phyloP scores from a whole-genome alignment of 2,797 vertebrate genomes.

The Amphiprion clarkii region DNA sequence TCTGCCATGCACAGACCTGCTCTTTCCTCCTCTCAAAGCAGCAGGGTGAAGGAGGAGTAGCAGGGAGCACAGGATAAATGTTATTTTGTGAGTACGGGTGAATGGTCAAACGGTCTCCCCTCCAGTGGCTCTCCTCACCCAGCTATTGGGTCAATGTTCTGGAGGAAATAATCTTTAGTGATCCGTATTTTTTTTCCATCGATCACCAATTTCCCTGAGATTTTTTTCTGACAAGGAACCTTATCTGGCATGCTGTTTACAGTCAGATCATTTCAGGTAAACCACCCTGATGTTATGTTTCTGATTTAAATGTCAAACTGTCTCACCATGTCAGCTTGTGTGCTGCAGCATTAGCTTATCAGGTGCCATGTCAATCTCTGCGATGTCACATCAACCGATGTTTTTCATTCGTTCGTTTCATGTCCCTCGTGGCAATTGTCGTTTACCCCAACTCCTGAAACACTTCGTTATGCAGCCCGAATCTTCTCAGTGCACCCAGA shows the following conservation, averaged over 20 bases:
- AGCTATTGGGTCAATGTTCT: slow-evolving; percentile 6
- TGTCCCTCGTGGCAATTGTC: slow-evolving; percentile 30
- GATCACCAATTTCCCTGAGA: slow-evolving; percentile 2
- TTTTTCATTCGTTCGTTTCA: slow-evolving; percentile 20
- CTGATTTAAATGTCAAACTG: slow-evolving; percentile 55
- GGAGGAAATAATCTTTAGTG: background rate
- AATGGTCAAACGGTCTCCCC: background rate
- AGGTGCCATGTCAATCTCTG: slow-evolving; percentile 43
- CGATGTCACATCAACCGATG: slow-evolving; percentile 42
- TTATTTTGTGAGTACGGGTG: background rate
- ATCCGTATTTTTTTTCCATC: background rate
- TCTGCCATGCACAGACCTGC: slow-evolving; percentile 7
- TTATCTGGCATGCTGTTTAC: slow-evolving; percentile 13
- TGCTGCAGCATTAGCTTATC: slow-evolving; percentile 30
- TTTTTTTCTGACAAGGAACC: slow-evolving; percentile 31
- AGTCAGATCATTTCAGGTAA: slow-evolving; percentile 49
- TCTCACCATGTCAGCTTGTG: slow-evolving; percentile 39
- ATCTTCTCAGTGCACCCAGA: slow-evolving; percentile 12
- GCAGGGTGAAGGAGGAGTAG: background rate
- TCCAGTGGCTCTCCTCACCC: background rate
- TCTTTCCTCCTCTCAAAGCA: slow-evolving; percentile 9
- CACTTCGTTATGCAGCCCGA: slow-evolving; percentile 1
- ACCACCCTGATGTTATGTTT: slow-evolving; percentile 19
- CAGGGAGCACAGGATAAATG: background rate
- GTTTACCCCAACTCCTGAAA: slow-evolving; percentile 26